These are phyloP conservation scores for Stenchaetothrips biformis DNA, from an alignment of 2,888 invertebrate genomes.

Conservation along the genomic window DNA sequence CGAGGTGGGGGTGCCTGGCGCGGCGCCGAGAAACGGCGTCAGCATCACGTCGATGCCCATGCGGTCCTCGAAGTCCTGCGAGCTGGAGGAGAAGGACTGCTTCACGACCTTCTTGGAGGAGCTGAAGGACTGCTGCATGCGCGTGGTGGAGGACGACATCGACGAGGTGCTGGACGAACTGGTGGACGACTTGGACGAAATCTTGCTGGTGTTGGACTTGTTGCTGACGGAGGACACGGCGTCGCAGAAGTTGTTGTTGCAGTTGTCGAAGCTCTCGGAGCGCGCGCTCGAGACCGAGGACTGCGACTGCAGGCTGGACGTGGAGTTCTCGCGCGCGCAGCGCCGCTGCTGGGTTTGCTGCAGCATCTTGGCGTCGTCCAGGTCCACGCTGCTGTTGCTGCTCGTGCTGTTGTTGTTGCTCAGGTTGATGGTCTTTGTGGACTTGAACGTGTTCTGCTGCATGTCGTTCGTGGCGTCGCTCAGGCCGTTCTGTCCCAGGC, in stretches of 20 bases:
- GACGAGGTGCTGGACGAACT: not conserved
- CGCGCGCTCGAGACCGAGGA: slow-evolving; percentile 6
- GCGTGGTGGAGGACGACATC: not conserved
- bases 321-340: slow-evolving; percentile 2
- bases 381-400: not conserved
- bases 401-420: slow-evolving; percentile 11
- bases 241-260: slow-evolving; percentile 16
- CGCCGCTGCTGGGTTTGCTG: slow-evolving; percentile 4
- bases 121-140: slow-evolving; percentile 17
- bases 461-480: not conserved
- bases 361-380: slow-evolving; percentile 17
- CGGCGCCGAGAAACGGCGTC: not conserved
- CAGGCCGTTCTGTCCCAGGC: not conserved
- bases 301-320: slow-evolving; percentile 11
- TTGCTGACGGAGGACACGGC: not conserved
- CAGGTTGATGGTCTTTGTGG: slow-evolving; percentile 18
- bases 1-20: not conserved
- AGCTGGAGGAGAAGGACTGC: slow-evolving; percentile 22
- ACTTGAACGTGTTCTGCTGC: slow-evolving; percentile 9
- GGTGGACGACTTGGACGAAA: slow-evolving; percentile 1
- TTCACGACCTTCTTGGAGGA: not conserved
- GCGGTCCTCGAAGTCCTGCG: slow-evolving; percentile 10
- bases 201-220: slow-evolving; percentile 8
- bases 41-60: slow-evolving; percentile 16
- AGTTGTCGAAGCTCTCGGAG: slow-evolving; percentile 14